phyloP scores from a whole-genome alignment of 2,888 invertebrate species.

The Troides aeacus region DNA sequence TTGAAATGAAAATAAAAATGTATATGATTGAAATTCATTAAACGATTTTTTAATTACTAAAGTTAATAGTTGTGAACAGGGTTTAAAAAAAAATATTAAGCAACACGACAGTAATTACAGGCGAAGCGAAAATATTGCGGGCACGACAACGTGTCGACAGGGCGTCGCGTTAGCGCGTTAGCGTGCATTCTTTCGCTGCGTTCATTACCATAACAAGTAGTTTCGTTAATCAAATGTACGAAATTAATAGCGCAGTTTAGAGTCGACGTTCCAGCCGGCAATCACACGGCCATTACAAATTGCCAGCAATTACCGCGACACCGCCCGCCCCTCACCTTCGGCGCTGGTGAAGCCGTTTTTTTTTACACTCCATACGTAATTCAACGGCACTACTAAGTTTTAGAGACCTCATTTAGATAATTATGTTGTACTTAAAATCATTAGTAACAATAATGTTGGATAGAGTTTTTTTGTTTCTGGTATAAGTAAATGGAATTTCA shows the following conservation, averaged over 20 bases:
- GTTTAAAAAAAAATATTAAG: constrained; percentile 44
- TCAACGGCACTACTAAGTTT: constrained; percentile 41
- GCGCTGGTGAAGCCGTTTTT: constrained; percentile 51
- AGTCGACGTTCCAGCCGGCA: constrained; percentile 73
- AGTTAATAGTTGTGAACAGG: constrained; percentile 45
- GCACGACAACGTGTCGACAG: constrained; percentile 74
- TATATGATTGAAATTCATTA: not conserved
- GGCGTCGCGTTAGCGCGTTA: constrained; percentile 70
- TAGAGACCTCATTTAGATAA: not conserved
- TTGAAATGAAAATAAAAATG: no score
- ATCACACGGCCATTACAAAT: constrained; percentile 78
- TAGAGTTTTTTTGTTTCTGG: no score
- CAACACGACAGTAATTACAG: constrained; percentile 60
- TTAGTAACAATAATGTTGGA: not conserved
- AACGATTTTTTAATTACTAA: constrained; percentile 26
- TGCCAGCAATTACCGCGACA: constrained; percentile 72
- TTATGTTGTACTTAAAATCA: not conserved
- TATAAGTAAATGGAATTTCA: no score
- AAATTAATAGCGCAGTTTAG: constrained; percentile 79
- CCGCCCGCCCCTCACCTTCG: constrained; percentile 51
- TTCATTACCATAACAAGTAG: constrained; percentile 80
- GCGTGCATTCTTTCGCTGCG: constrained; percentile 76
- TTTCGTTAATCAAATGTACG: constrained; percentile 80
- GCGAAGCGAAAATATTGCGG: constrained; percentile 70
- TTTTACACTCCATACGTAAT: constrained; percentile 47